These are phyloP conservation scores for Mesocricetus auratus DNA, from an alignment of 2,113 vertebrate genomes.

Conservation along the genomic window DNA sequence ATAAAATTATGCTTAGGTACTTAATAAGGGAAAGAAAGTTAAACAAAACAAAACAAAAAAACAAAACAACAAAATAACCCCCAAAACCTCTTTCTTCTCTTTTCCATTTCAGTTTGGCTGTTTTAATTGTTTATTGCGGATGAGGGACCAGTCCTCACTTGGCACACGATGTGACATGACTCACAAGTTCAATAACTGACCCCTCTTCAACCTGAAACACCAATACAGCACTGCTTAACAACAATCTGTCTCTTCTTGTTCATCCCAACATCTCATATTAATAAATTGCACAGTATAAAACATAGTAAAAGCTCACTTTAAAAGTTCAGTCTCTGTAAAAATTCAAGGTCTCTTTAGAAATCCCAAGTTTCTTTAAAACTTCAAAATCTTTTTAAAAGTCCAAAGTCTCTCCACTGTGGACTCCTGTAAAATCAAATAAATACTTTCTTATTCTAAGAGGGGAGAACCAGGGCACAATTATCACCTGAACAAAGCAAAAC, in stretches of 20 bases:
- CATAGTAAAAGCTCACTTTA: not conserved
- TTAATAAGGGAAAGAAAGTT: no score
- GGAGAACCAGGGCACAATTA: not conserved
- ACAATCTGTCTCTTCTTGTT: not conserved
- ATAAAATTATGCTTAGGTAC: no score
- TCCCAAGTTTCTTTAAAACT: not conserved
- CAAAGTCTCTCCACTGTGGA: not conserved
- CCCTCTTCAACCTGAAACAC: not conserved
- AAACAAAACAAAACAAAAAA: no score
- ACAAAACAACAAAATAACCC: no score
- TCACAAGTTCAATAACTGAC: not conserved
- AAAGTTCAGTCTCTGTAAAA: not conserved
- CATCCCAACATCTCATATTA: not conserved
- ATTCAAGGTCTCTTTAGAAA: not conserved
- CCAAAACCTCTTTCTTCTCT: no score
- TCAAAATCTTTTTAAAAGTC: not conserved
- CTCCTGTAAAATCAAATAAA: not conserved
- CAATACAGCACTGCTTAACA: not conserved
- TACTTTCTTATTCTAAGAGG: not conserved
- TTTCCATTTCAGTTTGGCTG: not conserved
- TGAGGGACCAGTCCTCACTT: not conserved
- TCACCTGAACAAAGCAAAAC: not conserved
- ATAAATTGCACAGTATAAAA: not conserved
- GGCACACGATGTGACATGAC: not conserved
- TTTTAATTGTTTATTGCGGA: not conserved